These are phyloP conservation scores for Drosophila subobscura DNA, from an alignment of 1,140 invertebrate species.

Conservation along the genomic window DNA sequence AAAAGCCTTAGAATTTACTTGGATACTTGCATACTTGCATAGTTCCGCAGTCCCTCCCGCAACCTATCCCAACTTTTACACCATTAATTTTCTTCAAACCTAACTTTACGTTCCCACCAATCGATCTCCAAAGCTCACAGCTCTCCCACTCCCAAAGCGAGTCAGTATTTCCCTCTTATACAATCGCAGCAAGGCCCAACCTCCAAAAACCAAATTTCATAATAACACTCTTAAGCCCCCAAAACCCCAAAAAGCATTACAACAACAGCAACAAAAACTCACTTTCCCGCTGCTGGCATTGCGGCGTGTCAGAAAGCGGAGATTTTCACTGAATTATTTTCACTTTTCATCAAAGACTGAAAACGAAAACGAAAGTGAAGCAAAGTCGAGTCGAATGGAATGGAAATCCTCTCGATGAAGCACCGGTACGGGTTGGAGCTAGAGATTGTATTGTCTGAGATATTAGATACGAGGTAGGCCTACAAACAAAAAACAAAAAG, in stretches of 20 bases:
- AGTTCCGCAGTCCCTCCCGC: too few species aligned
- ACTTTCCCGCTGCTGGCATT: slow-evolving; percentile 30
- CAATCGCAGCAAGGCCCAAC: not conserved
- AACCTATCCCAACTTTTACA: too few species aligned
- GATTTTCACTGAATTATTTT: slow-evolving; percentile 58
- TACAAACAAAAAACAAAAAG: slow-evolving; percentile 31
- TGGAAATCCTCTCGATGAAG: slow-evolving; percentile 16
- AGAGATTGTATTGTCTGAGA: slow-evolving; percentile 39
- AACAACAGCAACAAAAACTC: slow-evolving; percentile 3
- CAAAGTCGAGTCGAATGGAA: slow-evolving; percentile 43
- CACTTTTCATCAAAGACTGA: slow-evolving; percentile 57
- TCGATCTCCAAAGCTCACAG: too few species aligned
- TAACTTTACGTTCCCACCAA: too few species aligned
- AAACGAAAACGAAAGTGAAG: slow-evolving; percentile 50
- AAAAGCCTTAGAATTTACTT: too few species aligned
- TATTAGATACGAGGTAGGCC: slow-evolving; percentile 47
- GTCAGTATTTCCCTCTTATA: not conserved
- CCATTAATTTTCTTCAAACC: too few species aligned
- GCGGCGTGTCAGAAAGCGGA: slow-evolving; percentile 8
- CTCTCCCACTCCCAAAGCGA: too few species aligned
- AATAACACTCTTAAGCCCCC: slow-evolving; percentile 14
- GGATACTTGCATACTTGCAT: too few species aligned
- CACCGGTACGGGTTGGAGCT: slow-evolving; percentile 16
- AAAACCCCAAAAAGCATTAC: too few species aligned
- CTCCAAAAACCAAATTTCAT: slow-evolving; percentile 24